These are phyloP conservation scores for Crotophaga sulcirostris DNA, from an alignment of 2,113 vertebrate species.

Conservation along the genomic window DNA sequence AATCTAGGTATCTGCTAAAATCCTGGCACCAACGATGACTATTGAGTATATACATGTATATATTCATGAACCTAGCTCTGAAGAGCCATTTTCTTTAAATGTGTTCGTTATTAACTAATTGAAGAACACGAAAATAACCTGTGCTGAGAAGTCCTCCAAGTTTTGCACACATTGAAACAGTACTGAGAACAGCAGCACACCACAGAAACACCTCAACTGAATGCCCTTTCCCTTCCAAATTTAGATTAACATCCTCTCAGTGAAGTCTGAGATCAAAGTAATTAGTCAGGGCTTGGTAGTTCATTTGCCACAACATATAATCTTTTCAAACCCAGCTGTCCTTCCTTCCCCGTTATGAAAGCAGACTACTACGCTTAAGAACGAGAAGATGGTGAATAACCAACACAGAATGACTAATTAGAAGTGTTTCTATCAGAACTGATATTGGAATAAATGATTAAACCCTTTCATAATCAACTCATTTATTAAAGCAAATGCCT, in stretches of 20 bases:
- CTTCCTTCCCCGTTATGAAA: background rate
- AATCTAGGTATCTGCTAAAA: background rate
- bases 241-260: background rate
- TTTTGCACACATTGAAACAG: background rate
- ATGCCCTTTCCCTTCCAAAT: background rate
- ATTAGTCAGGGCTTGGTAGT: background rate
- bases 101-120: background rate
- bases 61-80: background rate
- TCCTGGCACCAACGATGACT: background rate
- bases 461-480: constrained; percentile 50
- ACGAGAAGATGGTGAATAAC: constrained; percentile 30
- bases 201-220: background rate
- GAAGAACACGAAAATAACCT: background rate
- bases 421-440: constrained; percentile 24
- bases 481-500: constrained; percentile 52
- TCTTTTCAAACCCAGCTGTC: constrained; percentile 23
- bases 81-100: background rate
- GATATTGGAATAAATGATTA: constrained; percentile 45
- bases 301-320: constrained; percentile 1
- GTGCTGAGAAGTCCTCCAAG: background rate
- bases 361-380: background rate
- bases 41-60: background rate
- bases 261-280: background rate
- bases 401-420: constrained; percentile 38
- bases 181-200: background rate